Percentiles rank a stretch among this genome's conserved stretches.
These are phyloP conservation scores for Halichoerus grypus DNA, from an alignment of 2,113 vertebrate species.

Conservation along the genomic window DNA sequence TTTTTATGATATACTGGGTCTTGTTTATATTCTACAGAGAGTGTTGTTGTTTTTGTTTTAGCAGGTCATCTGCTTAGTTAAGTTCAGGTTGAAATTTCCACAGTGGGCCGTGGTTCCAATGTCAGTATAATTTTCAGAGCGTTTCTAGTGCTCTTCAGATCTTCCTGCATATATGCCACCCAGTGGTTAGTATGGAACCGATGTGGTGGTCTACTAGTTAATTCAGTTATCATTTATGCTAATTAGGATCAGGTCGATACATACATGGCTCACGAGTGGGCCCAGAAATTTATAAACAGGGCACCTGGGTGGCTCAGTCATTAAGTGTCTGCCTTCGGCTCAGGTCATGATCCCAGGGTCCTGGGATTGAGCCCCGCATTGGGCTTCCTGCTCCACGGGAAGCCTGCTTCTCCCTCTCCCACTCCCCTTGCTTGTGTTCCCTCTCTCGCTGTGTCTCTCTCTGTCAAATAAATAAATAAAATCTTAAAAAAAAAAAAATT, in stretches of 20 bases:
- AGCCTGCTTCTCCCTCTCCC: too few species aligned
- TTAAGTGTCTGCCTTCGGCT: too few species aligned
- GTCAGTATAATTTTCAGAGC: neutral
- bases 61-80: neutral
- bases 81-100: neutral
- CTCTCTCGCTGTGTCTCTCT: too few species aligned
- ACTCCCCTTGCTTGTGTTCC: too few species aligned
- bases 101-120: neutral
- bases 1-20: neutral
- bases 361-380: too few species aligned
- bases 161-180: neutral
- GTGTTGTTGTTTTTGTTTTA: neutral
- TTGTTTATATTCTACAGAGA: neutral
- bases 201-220: neutral
- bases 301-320: too few species aligned
- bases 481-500: neutral
- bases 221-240: neutral
- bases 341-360: too few species aligned
- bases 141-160: neutral
- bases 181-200: neutral
- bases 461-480: too few species aligned
- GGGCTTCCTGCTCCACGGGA: too few species aligned
- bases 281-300: neutral
- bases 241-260: neutral
- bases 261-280: neutral